These are phyloP conservation scores for Macroglossus sobrinus DNA, from an alignment of 2,113 vertebrate genomes.

Conservation along the genomic window DNA sequence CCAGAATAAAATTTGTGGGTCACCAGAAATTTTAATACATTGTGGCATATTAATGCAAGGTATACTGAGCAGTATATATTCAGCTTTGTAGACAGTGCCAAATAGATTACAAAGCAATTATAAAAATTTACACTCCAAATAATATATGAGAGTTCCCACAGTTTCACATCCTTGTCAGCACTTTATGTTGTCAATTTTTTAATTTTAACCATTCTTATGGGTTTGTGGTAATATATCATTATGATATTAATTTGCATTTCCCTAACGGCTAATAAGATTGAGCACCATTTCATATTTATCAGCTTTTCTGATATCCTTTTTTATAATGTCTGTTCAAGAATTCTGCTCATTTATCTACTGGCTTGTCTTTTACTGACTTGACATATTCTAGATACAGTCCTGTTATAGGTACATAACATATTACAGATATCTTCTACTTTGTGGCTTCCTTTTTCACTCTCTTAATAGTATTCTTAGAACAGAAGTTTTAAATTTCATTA, in stretches of 20 bases:
- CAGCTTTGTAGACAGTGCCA: neutral
- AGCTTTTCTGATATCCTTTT: neutral
- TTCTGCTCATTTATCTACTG: neutral
- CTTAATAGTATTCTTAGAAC: neutral
- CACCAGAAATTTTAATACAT: neutral
- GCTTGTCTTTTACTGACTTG: neutral
- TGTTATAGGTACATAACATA: neutral
- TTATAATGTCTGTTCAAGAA: neutral
- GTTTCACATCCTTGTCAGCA: neutral
- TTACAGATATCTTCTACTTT: neutral
- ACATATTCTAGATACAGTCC: neutral
- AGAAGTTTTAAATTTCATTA: neutral
- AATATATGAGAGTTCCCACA: neutral
- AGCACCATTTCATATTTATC: neutral
- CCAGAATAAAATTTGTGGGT: neutral
- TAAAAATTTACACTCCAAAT: neutral
- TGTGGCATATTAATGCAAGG: no score
- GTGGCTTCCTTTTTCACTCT: neutral
- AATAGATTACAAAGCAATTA: neutral
- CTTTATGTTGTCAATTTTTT: neutral
- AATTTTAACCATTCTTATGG: neutral
- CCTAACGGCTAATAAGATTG: neutral
- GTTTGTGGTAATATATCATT: neutral
- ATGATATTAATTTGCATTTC: neutral
- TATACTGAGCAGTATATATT: neutral